Evolutionary conservation across 1,140 invertebrate species (phyloP).

Genomic region (Wiebesia pumilae): DNA sequence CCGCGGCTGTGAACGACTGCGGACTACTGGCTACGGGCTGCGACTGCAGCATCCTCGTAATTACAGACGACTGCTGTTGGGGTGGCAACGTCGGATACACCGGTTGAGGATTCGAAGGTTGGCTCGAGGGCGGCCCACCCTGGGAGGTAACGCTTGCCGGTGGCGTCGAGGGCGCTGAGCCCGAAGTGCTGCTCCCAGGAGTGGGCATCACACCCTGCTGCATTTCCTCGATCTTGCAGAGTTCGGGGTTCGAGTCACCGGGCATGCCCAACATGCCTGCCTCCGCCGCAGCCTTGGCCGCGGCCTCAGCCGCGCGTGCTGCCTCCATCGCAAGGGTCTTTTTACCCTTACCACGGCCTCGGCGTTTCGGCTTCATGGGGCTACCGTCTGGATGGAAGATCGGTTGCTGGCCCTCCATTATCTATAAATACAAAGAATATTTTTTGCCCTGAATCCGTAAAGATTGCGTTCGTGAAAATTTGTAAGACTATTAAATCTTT

Average conservation of each 20-base stretch:
- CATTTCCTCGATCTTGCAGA: slow-evolving; percentile 63
- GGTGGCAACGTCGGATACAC: slow-evolving; percentile 67
- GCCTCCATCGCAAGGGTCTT: slow-evolving; percentile 76
- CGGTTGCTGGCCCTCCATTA: slow-evolving; percentile 61
- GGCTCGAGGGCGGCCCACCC: slow-evolving; percentile 59
- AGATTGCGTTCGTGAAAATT: too few species aligned
- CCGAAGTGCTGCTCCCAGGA: slow-evolving; percentile 71
- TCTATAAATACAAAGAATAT: slow-evolving; percentile 10
- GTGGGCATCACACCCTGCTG: slow-evolving; percentile 67
- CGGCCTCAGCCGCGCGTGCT: slow-evolving; percentile 71
- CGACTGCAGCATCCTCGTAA: slow-evolving; percentile 79
- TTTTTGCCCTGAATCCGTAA: background rate
- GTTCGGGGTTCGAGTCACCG: slow-evolving; percentile 67
- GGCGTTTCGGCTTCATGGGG: slow-evolving; percentile 72
- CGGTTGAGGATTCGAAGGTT: slow-evolving; percentile 61
- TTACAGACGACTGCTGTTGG: slow-evolving; percentile 77
- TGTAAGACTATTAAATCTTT: too few species aligned
- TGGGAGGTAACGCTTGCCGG: slow-evolving; percentile 60
- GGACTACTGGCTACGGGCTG: slow-evolving; percentile 70
- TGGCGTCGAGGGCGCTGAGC: slow-evolving; percentile 71
- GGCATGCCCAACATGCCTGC: slow-evolving; percentile 59
- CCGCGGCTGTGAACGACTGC: slow-evolving; percentile 72
- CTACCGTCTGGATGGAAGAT: slow-evolving; percentile 68
- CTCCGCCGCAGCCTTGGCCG: slow-evolving; percentile 63
- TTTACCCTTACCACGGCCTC: slow-evolving; percentile 77